Conservation (phyloP, 1,140 invertebrate genomes). For the Himalopsyche phryganea region DNA sequence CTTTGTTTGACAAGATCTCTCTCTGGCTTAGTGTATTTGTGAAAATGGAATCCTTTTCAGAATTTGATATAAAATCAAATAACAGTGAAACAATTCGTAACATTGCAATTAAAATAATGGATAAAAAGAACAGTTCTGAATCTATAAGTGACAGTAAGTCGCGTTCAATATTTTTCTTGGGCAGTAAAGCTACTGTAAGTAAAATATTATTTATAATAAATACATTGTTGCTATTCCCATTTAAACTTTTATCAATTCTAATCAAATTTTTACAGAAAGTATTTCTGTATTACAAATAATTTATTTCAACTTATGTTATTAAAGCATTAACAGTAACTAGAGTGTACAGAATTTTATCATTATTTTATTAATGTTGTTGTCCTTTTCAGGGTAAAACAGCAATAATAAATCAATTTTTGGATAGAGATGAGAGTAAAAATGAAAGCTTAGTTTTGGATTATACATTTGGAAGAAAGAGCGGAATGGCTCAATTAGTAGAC, state of each 20-base stretch:
- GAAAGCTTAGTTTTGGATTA: constrained; percentile 84
- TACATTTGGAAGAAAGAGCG: constrained; percentile 75
- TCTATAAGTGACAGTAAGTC: constrained; percentile 14
- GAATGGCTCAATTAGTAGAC: constrained; percentile 65
- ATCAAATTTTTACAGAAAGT: neutral
- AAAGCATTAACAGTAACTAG: too few relatives aligned
- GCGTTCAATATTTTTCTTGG: constrained; percentile 21
- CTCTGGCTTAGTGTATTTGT: too few relatives aligned
- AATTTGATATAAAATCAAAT: neutral
- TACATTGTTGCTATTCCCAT: neutral
- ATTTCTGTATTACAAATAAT: too few relatives aligned
- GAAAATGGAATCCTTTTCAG: too few relatives aligned
- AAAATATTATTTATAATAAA: neutral
- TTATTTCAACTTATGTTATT: too few relatives aligned
- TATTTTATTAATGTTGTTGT: too few relatives aligned
- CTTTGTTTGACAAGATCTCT: too few relatives aligned
- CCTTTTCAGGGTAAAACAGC: constrained; percentile 79
- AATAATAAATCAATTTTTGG: constrained; percentile 75
- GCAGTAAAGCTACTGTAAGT: constrained; percentile 24
- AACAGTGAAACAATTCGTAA: constrained; percentile 27
- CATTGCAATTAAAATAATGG: constrained; percentile 29
- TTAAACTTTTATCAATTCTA: neutral
- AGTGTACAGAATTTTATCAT: too few relatives aligned
- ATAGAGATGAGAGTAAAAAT: constrained; percentile 72
- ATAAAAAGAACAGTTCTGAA: constrained; percentile 21